Conservation (phyloP, 2,113 vertebrate species). For the Puma concolor region DNA sequence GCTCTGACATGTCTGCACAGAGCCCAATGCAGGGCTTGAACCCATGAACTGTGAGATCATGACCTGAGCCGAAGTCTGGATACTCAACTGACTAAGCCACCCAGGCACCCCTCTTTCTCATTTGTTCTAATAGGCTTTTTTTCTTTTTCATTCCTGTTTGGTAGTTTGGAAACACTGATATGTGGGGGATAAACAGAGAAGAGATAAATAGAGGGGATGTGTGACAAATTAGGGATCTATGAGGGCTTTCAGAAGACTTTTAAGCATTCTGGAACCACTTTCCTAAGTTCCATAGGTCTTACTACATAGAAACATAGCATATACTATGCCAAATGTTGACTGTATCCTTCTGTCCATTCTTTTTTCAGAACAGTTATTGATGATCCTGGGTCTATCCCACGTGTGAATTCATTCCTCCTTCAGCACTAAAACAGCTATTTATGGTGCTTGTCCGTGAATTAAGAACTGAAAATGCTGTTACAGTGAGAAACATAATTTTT, state of each 20-base stretch:
- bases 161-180: neutral
- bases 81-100: too few species aligned
- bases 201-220: neutral
- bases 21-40: too few species aligned
- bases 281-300: neutral
- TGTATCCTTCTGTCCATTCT: neutral
- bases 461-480: neutral
- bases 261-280: neutral
- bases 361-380: constrained; percentile 24
- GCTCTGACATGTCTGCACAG: too few species aligned
- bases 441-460: neutral
- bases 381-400: neutral
- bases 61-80: too few species aligned
- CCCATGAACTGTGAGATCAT: too few species aligned
- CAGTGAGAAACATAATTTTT: neutral
- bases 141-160: neutral
- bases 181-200: neutral
- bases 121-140: neutral
- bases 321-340: neutral
- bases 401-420: constrained; percentile 27
- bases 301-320: neutral
- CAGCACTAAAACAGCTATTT: neutral
- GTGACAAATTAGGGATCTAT: neutral
- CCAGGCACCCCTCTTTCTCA: neutral
- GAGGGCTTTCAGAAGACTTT: neutral